Evolutionary conservation across 2,113 vertebrate species (phyloP), one percentile per base, ranked within the genome.

Genomic region (Alosa alosa): DNA sequence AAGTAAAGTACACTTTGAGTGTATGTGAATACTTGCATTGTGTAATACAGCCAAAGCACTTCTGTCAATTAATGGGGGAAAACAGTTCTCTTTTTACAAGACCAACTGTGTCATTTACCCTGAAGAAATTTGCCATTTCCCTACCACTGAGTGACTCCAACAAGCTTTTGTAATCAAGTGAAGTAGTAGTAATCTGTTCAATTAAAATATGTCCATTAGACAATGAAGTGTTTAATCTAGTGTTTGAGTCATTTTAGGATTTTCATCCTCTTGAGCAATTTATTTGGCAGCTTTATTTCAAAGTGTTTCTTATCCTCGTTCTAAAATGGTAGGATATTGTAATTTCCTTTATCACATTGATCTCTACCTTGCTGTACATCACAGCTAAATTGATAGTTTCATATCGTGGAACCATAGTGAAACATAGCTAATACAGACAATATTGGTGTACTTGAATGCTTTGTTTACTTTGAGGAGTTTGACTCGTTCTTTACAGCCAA

Each of bases 281-380:
- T 36, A 78, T 11, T 78, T 39, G 72, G 72, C 72, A 78, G 31
- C 72, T 78, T 78, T 39, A 78, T 39, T 78, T 78, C 13, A 78
- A 36, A 39, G 36, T 39, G 72, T 78, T 36, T 36, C 13, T 2
- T 78, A 36, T 78, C 36, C 72, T 15, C 39, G 72, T 39, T 31
- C 36, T 78, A 13, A 72, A 31, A 72, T 7, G 36, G 64, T 78
- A 10, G 31, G 72, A 17, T 41, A 39, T 39, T 2, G 72, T 39
- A 20, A n/a, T 78, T 15, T 15, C 20, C 72, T 78, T 78, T 72
- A 31, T 55, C 52, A 55, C 13, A 60, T 60, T 39, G 72, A 78
- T 39, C 72, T 20, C 60, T 20, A 39, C 31, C 31, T 78, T 15
- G 36, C 11, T 78, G 72, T 72, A 3, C 55, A 36, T 39, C 72